Evolutionary conservation across 1,140 invertebrate genomes (phyloP), one percentile per base, ranked within the genome.

Genomic region (Bombus breviceps): DNA sequence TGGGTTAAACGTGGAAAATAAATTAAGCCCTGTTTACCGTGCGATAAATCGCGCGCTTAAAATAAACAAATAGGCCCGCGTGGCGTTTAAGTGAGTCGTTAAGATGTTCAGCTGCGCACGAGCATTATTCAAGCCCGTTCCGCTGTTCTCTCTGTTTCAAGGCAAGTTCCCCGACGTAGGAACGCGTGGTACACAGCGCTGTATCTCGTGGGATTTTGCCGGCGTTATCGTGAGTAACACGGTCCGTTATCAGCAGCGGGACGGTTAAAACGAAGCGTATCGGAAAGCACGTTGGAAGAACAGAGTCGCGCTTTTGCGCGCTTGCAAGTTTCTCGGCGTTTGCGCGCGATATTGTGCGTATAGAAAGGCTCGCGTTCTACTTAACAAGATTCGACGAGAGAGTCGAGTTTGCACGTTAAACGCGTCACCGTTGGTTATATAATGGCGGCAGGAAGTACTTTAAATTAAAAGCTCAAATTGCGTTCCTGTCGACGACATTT

Each of bases 151-250:
- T 84, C 69, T 68, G 88, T 89, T 87, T 84, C 85, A 43, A 43
- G 75, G 74, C 76, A 85, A 90, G 78, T 89, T 87, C 34, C 64
- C 74, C 81, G 74, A 66, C 43, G 59, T 73, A 72, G 57, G 37
- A 53, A 62, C 18, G 18, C 59, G 10, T 39, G 37, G 5, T 34
- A 39, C 66, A 57, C 66, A n/a, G 47, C 34, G 0, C 28, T 15
- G 32, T 32, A 10, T 47, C 64, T 32, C 13, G 3, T 5, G 15
- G 66, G 57, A 86, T 83, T 62, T 86, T 86, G 39, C 41, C 62
- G 5, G 66, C 68, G 81, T 85, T 89, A 87, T 71, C 85, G 88
- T 82, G 88, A 89, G 85, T 86, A 89, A 89, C 68, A 85, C 47
- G 73, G 77, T 78, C 88, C 77, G 82, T 90, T 90, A 90, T 90